These are phyloP conservation scores for Eublepharis macularius DNA, from an alignment of 2,113 vertebrate species.

Conservation along the genomic window DNA sequence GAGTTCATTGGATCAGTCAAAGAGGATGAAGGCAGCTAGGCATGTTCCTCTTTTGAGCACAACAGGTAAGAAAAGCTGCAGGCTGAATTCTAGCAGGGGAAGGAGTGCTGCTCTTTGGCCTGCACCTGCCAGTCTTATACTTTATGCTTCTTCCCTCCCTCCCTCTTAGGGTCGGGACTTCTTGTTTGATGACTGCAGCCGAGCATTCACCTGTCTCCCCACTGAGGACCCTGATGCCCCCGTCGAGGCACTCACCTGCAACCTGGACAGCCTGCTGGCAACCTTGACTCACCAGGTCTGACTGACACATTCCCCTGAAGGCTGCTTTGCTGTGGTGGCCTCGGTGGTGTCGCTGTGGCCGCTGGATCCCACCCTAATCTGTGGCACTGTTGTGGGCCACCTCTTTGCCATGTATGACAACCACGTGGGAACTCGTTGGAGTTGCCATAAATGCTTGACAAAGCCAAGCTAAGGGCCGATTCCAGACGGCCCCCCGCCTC, in stretches of 20 bases:
- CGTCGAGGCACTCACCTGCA: constrained; percentile 84
- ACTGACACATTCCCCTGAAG: neutral
- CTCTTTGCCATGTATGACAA: too few species aligned
- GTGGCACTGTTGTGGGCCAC: neutral
- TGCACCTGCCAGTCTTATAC: rapidly evolving
- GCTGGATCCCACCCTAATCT: neutral
- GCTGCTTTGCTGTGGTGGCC: neutral
- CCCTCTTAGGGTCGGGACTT: constrained; percentile 87
- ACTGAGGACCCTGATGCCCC: constrained; percentile 59
- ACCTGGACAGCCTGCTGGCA: constrained; percentile 86
- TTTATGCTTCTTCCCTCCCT: rapidly evolving
- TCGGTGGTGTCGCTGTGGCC: neutral
- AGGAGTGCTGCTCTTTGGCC: neutral
- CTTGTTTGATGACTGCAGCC: constrained; percentile 90
- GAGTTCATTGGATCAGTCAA: neutral
- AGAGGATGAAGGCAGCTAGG: neutral
- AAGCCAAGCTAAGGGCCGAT: too few species aligned
- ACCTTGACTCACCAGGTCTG: constrained; percentile 81
- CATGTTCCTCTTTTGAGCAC: neutral
- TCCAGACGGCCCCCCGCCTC: too few species aligned
- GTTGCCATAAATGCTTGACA: neutral
- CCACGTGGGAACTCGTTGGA: neutral
- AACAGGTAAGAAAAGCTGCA: too few species aligned
- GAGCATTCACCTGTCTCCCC: constrained; percentile 90
- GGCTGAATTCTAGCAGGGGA: too few species aligned